Evolutionary conservation across 2,888 invertebrate species (phyloP), one percentile per base, ranked within the genome.

Genomic region (Dasypolia templi): DNA sequence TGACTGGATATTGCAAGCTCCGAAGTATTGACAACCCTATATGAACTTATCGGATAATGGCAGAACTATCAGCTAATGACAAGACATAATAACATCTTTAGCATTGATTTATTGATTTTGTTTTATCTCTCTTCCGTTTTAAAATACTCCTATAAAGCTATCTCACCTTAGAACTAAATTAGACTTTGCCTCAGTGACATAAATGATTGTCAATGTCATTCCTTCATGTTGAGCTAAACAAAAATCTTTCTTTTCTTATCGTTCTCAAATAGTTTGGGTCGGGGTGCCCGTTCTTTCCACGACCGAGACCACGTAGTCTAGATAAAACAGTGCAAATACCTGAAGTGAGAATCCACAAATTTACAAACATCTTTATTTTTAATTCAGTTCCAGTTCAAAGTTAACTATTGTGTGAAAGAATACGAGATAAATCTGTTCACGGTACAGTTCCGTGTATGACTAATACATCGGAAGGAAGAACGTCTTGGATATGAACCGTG

Each of bases 371-470:
- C 7, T 32, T 12, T 42, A 26, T 53, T 71, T 72, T 46, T 62
- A 26, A 74, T 71, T 68, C 46, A 61, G 26, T 46, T 79, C 49
- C 32, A 56, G 22, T 59, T 53, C 42, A 51, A 63, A 67, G 56
- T 55, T 70, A 56, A 39, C 32, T 62, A 66, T 19, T 35, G 75
- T 72, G 82, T 49, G 51, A 83, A 80, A 68, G 73, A 75, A 78
- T 70, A 63, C 64, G 73, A 82, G 77, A 83, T 78, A 77, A 82
- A 86, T 85, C 81, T 81, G 61, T 72, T 49, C 72, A 56, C 79
- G 69, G 65, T 68, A 69, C 70, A 72, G 73, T 81, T 83, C 67
- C 78, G 84, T 72, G 55, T 84, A 86, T 89, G 88, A 89, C 88
- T 89, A 88, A 89, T 77, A 76, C 22, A n/a, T 75, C 69, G 73